Evolutionary conservation across 2,888 invertebrate species (phyloP).

Genomic region (Cataglyphis altisquamis): DNA sequence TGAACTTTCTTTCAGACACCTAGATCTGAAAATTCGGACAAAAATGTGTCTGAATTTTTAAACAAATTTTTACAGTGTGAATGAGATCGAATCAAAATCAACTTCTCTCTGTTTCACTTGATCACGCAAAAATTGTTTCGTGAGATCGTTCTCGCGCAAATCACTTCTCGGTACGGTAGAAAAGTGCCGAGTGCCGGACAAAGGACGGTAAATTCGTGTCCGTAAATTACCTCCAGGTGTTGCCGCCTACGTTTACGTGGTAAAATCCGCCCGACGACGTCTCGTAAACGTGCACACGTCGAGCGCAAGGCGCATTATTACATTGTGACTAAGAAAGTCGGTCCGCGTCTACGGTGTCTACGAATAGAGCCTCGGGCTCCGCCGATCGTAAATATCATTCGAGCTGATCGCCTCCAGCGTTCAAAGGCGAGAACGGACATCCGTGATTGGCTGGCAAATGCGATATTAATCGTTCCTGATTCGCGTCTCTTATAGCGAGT

Average conservation of each 20-base stretch:
- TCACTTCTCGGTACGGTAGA: slow-evolving; percentile 60
- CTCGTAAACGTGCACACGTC: slow-evolving; percentile 76
- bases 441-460: slow-evolving; percentile 59
- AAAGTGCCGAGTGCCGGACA: slow-evolving; percentile 79
- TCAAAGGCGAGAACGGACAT: slow-evolving; percentile 66
- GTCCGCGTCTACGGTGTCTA: slow-evolving; percentile 65
- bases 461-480: slow-evolving; percentile 73
- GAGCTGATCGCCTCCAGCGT: slow-evolving; percentile 64
- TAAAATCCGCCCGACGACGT: slow-evolving; percentile 76
- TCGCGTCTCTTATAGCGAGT: slow-evolving; percentile 54
- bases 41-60: no score
- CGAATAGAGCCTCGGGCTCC: slow-evolving; percentile 60
- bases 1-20: no score
- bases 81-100: background rate
- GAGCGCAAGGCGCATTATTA: slow-evolving; percentile 75
- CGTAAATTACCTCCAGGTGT: slow-evolving; percentile 69
- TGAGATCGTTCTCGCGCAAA: slow-evolving; percentile 52
- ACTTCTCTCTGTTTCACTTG: slow-evolving; percentile 1
- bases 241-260: slow-evolving; percentile 78
- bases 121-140: slow-evolving; percentile 10
- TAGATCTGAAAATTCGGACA: no score
- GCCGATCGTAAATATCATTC: slow-evolving; percentile 78
- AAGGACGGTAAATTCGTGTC: slow-evolving; percentile 81
- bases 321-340: slow-evolving; percentile 76
- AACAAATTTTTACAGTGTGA: no score